phyloP scores from a whole-genome alignment of 2,113 vertebrate genomes.

The Eudyptes chrysolophus region DNA sequence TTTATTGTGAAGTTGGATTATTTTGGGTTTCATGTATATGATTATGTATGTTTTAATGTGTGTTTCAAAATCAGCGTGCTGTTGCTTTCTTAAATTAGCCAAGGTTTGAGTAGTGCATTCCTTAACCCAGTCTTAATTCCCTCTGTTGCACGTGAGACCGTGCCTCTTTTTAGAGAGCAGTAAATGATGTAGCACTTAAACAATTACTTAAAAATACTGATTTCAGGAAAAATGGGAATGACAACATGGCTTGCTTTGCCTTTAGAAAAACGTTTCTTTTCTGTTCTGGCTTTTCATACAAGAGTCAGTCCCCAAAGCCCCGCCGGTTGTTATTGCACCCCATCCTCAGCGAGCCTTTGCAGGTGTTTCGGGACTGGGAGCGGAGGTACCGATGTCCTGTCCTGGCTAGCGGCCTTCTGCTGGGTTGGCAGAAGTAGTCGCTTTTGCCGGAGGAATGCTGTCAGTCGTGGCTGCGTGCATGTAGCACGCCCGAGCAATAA shows the following conservation, averaged over 20 bases:
- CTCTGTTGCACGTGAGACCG: background rate
- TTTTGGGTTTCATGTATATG: background rate
- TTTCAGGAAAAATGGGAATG: slow-evolving; percentile 46
- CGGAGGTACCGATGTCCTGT: slow-evolving; percentile 8
- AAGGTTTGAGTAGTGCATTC: background rate
- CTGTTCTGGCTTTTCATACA: slow-evolving; percentile 30
- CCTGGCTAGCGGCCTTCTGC: background rate
- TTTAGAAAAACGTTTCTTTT: slow-evolving; percentile 8
- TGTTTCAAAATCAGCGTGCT: background rate
- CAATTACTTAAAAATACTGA: slow-evolving; percentile 20
- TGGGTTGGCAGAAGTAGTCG: slow-evolving; percentile 56
- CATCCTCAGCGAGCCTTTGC: slow-evolving; percentile 45
- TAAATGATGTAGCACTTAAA: slow-evolving; percentile 42
- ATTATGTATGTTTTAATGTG: background rate
- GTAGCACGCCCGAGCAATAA: slow-evolving; percentile 27
- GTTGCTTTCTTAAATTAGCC: background rate
- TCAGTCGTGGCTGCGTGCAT: slow-evolving; percentile 43
- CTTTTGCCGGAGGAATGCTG: slow-evolving; percentile 71
- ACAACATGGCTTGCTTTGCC: slow-evolving; percentile 9
- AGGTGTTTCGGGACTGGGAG: background rate
- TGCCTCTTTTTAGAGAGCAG: background rate
- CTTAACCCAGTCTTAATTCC: slow-evolving; percentile 23
- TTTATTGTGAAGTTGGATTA: background rate
- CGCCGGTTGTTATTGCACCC: slow-evolving; percentile 31
- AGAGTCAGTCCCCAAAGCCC: background rate